These are phyloP conservation scores for Limenitis camilla DNA, from an alignment of 2,888 invertebrate genomes.

Conservation along the genomic window DNA sequence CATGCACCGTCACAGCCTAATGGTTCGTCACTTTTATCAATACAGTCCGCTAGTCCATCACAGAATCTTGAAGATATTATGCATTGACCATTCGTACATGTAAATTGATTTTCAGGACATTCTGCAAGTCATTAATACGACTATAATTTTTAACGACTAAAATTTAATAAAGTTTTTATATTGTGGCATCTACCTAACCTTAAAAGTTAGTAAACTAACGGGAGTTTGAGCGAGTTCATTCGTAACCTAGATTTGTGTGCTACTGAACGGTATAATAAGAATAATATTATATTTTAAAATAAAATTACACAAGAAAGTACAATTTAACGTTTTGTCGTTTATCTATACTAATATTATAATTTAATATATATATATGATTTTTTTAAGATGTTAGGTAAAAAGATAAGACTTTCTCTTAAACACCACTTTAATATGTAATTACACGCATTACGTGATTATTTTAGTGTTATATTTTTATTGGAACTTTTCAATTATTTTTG, in stretches of 20 bases:
- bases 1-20: slow-evolving; percentile 70
- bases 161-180: too few relatives aligned
- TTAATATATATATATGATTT: too few relatives aligned
- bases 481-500: too few relatives aligned
- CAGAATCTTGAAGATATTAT: slow-evolving; percentile 78
- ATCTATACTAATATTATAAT: too few relatives aligned
- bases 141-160: background rate
- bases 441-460: too few relatives aligned
- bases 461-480: too few relatives aligned
- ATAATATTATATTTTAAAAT: slow-evolving; percentile 2
- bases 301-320: background rate
- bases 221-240: slow-evolving; percentile 40
- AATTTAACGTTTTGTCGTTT: background rate
- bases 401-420: too few relatives aligned
- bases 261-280: slow-evolving; percentile 43
- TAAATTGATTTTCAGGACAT: slow-evolving; percentile 63
- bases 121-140: slow-evolving; percentile 38
- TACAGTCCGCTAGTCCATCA: slow-evolving; percentile 80
- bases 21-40: slow-evolving; percentile 82
- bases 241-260: slow-evolving; percentile 49
- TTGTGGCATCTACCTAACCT: background rate
- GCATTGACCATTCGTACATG: slow-evolving; percentile 79
- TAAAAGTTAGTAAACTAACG: too few relatives aligned
- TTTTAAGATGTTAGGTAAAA: too few relatives aligned
- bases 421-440: too few relatives aligned